Evolutionary conservation across 2,113 vertebrate species (phyloP).

Genomic region (Hipposideros armiger): DNA sequence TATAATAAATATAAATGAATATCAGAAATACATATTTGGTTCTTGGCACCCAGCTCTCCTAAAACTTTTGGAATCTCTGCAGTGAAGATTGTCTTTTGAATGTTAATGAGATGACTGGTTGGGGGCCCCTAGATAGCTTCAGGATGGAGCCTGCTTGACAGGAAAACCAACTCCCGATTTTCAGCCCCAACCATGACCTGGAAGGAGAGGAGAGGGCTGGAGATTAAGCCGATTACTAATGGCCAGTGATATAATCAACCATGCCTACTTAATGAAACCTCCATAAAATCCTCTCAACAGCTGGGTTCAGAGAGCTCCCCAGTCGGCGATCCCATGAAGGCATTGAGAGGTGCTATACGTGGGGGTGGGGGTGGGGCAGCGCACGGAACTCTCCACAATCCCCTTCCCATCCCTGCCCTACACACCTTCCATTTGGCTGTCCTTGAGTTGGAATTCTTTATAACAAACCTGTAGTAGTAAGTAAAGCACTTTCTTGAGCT

Average conservation of each 20-base stretch:
- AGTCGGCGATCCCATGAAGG: not conserved
- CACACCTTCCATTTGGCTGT: not conserved
- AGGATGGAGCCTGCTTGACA: not conserved
- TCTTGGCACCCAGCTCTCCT: not conserved
- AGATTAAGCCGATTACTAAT: not conserved
- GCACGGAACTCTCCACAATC: rapidly evolving
- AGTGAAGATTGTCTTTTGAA: not conserved
- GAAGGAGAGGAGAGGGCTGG: not conserved
- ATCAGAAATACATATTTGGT: too few relatives aligned
- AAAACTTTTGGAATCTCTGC: not conserved
- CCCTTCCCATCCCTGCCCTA: not conserved
- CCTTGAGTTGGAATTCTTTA: not conserved
- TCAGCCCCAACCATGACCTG: not conserved
- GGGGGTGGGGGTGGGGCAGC: too few relatives aligned
- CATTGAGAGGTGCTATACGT: too few relatives aligned
- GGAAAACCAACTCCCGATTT: not conserved
- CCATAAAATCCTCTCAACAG: not conserved
- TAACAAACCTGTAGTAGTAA: not conserved
- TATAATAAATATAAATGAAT: not conserved
- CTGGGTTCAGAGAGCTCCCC: not conserved
- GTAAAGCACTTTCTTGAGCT: not conserved
- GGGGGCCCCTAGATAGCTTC: not conserved
- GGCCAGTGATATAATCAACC: not conserved
- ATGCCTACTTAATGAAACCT: not conserved
- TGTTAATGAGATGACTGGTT: not conserved